Percentiles rank a stretch among this genome's conserved stretches.
phyloP scores from a whole-genome alignment of 2,797 vertebrate genomes.

The Leuciscus waleckii region DNA sequence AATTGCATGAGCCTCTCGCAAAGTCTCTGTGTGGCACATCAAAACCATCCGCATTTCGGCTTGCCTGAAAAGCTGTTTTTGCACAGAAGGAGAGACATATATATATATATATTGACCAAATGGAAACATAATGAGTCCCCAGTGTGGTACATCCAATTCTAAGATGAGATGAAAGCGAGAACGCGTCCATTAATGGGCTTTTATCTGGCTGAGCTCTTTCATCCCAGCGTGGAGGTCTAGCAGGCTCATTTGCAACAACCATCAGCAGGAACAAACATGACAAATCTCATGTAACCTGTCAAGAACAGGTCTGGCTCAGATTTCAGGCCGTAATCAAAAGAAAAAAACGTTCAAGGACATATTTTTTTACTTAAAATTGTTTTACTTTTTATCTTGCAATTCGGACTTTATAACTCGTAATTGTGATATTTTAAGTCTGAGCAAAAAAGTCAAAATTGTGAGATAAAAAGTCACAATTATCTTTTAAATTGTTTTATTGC shows the following conservation, averaged over 20 bases:
- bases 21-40: background rate
- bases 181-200: conserved; percentile 41
- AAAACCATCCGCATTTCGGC: background rate
- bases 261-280: background rate
- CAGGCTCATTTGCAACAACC: background rate
- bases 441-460: too few relatives aligned
- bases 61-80: conserved; percentile 14
- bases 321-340: background rate
- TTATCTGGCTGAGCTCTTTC: conserved; percentile 10
- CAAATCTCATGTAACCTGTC: background rate
- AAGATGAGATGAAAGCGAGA: conserved; percentile 40
- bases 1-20: conserved; percentile 12
- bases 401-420: too few relatives aligned
- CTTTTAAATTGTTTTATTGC: too few relatives aligned
- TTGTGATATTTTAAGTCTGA: too few relatives aligned
- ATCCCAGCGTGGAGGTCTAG: background rate
- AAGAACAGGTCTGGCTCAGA: background rate
- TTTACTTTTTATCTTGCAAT: too few relatives aligned
- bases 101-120: conserved; percentile 27
- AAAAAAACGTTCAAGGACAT: background rate
- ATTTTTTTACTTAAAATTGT: background rate
- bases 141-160: background rate
- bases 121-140: conserved; percentile 40
- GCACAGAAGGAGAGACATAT: background rate
- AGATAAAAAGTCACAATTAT: too few relatives aligned